Evolutionary conservation across 2,797 vertebrate species (phyloP).

Genomic region (Allobates femoralis): DNA sequence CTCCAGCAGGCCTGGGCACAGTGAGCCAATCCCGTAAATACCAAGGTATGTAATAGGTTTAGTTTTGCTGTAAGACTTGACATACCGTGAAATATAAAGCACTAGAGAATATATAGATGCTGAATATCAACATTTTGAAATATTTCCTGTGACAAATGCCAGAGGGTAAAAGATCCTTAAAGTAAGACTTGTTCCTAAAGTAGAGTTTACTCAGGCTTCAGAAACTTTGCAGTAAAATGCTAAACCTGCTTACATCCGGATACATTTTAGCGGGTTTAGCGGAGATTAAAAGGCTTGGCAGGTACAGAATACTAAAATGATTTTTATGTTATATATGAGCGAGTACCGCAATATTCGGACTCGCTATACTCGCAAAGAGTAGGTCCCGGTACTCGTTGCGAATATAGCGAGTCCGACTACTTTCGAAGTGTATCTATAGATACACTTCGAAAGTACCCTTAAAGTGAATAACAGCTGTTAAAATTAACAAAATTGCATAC

Average conservation of each 20-base stretch:
- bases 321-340: background rate
- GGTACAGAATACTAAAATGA: background rate
- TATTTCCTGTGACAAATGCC: conserved; percentile 52
- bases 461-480: too few species aligned
- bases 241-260: background rate
- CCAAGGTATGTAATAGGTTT: conserved; percentile 51
- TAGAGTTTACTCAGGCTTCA: background rate
- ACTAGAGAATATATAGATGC: background rate
- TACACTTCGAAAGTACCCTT: too few species aligned
- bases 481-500: too few species aligned
- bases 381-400: too few species aligned
- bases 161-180: conserved; percentile 1
- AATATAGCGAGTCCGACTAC: too few species aligned
- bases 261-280: background rate
- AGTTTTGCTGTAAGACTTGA: conserved; percentile 46
- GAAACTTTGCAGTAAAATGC: background rate
- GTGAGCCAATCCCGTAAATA: conserved; percentile 59
- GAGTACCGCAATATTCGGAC: too few species aligned
- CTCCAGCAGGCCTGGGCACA: conserved; percentile 62
- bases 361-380: too few species aligned
- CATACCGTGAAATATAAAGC: conserved; percentile 38
- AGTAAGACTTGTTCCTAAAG: background rate
- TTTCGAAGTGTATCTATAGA: too few species aligned
- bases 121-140: conserved; percentile 35
- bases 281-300: background rate